Conservation (phyloP, 2,797 vertebrate species). For the Anableps anableps region DNA sequence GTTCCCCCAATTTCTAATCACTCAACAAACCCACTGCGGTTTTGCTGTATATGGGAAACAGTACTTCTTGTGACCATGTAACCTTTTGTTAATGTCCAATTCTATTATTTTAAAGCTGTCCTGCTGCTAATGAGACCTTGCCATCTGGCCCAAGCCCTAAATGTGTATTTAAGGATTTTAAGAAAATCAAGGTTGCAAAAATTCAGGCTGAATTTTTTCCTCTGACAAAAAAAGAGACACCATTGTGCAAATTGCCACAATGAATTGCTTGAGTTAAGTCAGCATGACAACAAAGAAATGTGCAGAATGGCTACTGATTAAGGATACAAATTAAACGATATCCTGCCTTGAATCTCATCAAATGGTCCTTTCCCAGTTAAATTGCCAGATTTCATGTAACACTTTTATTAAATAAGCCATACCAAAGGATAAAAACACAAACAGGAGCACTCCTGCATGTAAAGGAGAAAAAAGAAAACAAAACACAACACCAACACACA, state of each 20-base stretch:
- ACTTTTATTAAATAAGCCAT: conserved; percentile 9
- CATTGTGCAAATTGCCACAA: not conserved
- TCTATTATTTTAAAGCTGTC: conserved; percentile 10
- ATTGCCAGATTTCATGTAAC: not conserved
- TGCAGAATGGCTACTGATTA: not conserved
- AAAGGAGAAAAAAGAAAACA: not conserved
- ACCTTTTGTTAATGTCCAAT: conserved; percentile 13
- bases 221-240: conserved; percentile 20
- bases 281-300: conserved; percentile 8
- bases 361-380: not conserved
- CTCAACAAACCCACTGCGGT: conserved; percentile 4
- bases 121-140: conserved; percentile 20
- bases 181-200: conserved; percentile 41
- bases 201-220: conserved; percentile 20
- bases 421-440: conserved; percentile 16
- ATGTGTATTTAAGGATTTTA: conserved; percentile 1
- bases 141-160: conserved; percentile 14
- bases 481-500: not conserved
- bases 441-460: conserved; percentile 17
- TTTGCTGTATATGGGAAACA: conserved; percentile 24
- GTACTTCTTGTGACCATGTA: not conserved
- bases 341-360: not conserved
- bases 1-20: not conserved
- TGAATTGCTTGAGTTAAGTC: conserved; percentile 7
- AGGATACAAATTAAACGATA: not conserved